These are phyloP conservation scores for Lottia gigantea DNA, from an alignment of 2,888 invertebrate genomes.

Conservation along the genomic window DNA sequence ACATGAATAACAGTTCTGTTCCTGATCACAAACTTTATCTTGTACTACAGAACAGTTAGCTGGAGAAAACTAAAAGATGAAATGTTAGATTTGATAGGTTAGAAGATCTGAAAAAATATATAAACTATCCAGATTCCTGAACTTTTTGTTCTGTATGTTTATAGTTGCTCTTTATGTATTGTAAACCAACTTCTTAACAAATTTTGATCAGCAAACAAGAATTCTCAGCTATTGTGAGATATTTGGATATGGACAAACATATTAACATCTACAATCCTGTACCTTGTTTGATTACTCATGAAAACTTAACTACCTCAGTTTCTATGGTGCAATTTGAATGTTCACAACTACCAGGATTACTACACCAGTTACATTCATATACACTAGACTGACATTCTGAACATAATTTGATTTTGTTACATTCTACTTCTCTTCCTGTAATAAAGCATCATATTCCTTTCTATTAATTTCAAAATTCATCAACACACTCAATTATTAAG, in stretches of 20 bases:
- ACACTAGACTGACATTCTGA: constrained; percentile 42
- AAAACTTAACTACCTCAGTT: constrained; percentile 3
- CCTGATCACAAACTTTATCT: background rate
- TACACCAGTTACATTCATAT: constrained; percentile 51
- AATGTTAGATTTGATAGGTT: background rate
- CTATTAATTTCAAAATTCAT: too few relatives aligned
- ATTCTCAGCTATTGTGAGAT: too few relatives aligned
- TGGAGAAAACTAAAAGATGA: background rate
- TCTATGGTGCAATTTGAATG: constrained; percentile 25
- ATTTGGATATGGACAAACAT: too few relatives aligned
- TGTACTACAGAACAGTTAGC: background rate
- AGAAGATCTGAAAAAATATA: too few relatives aligned
- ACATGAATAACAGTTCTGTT: background rate
- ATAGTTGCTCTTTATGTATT: too few relatives aligned
- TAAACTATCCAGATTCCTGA: too few relatives aligned
- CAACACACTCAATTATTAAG: too few relatives aligned
- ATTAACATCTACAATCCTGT: too few relatives aligned
- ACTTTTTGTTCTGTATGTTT: too few relatives aligned
- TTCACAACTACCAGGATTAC: constrained; percentile 24
- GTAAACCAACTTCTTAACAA: too few relatives aligned
- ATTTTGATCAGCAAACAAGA: too few relatives aligned
- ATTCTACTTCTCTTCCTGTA: constrained; percentile 42
- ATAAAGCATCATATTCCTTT: constrained; percentile 14
- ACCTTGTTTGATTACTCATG: background rate
- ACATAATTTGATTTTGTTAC: constrained; percentile 42